Conservation (phyloP, 2,113 vertebrate species). For the Coregonus clupeaformis region DNA sequence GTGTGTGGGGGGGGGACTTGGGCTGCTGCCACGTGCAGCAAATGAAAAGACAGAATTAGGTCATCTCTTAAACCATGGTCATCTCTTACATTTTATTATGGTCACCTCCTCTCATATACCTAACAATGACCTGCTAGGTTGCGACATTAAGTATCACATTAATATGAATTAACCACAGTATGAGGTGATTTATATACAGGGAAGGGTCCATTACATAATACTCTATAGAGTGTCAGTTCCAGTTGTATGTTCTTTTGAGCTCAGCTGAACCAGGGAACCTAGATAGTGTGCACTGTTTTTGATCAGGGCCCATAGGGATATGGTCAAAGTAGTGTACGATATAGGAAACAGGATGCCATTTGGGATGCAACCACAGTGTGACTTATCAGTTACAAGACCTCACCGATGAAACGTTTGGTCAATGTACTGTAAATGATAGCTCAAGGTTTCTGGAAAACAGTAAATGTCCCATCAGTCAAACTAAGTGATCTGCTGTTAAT, state of each 20-base stretch:
- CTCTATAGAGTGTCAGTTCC: neutral
- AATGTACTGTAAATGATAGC: neutral
- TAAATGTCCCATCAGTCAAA: neutral
- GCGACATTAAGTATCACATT: neutral
- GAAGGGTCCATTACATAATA: neutral
- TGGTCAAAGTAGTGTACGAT: too few relatives aligned
- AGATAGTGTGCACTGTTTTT: too few relatives aligned
- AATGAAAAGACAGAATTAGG: too few relatives aligned
- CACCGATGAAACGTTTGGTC: neutral
- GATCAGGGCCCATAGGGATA: too few relatives aligned
- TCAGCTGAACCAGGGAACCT: neutral
- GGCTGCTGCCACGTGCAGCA: too few relatives aligned
- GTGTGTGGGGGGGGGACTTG: too few relatives aligned
- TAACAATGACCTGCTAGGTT: neutral
- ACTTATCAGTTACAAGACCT: neutral
- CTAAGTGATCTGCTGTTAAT: neutral
- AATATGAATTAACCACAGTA: neutral
- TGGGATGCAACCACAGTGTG: neutral
- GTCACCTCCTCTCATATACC: too few relatives aligned
- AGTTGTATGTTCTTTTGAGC: neutral
- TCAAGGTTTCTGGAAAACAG: neutral
- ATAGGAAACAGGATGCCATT: too few relatives aligned
- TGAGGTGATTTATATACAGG: neutral
- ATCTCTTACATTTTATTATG: too few relatives aligned
- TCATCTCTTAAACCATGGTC: too few relatives aligned